Evolutionary conservation across 2,888 invertebrate genomes (phyloP).

Genomic region (Lasioglossum vierecki): DNA sequence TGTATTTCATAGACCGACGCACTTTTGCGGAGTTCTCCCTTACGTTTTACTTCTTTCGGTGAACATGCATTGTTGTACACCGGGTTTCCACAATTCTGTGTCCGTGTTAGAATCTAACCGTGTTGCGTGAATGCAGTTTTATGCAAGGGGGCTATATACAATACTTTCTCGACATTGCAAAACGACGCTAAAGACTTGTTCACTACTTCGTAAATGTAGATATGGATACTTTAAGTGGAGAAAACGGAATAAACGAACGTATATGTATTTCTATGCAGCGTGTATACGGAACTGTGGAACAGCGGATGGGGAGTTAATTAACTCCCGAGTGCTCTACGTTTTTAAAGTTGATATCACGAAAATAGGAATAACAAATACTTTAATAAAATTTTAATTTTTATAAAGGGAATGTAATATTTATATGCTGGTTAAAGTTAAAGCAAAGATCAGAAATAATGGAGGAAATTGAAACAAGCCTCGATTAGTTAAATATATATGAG

Average conservation of each 20-base stretch:
- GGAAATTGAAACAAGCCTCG: not conserved
- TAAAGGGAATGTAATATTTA: not conserved
- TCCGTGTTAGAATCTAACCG: not conserved
- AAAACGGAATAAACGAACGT: not conserved
- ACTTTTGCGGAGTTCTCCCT: not conserved
- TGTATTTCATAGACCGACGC: not conserved
- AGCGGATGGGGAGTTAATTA: not conserved
- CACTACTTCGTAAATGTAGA: not conserved
- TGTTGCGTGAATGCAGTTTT: not conserved
- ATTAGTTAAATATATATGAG: not conserved
- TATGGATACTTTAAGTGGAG: not conserved
- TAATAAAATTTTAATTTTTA: not conserved
- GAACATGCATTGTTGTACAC: not conserved
- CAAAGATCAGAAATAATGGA: not conserved
- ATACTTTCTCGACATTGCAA: not conserved
- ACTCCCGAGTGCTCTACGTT: not conserved
- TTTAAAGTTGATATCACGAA: not conserved
- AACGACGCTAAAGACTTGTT: not conserved
- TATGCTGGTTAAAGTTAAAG: not conserved
- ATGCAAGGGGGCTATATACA: not conserved
- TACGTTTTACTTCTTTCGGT: not conserved
- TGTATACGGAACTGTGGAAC: not conserved
- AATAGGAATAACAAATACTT: not conserved
- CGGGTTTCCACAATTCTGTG: not conserved
- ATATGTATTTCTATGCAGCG: not conserved